Conservation (phyloP, 2,797 vertebrate species). For the Myotis pilosus region DNA sequence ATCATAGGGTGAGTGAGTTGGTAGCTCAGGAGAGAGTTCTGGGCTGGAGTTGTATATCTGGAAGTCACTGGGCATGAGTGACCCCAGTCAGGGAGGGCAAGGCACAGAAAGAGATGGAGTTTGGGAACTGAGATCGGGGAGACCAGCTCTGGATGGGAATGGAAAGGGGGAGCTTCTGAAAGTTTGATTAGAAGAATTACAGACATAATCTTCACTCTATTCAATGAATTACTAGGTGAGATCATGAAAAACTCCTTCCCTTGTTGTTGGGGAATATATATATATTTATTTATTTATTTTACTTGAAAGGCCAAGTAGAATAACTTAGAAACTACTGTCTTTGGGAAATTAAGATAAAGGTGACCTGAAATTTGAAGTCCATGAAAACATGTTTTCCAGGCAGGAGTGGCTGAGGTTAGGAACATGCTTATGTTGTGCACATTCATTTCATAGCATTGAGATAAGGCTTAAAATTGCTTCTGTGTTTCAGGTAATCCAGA, state of each 20-base stretch:
- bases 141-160: neutral
- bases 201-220: neutral
- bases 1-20: neutral
- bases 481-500: conserved; percentile 87
- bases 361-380: conserved; percentile 31
- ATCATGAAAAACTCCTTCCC: neutral
- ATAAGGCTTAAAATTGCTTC: conserved; percentile 37
- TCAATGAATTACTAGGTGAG: neutral
- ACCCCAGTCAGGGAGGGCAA: neutral
- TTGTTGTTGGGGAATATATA: neutral
- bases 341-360: conserved; percentile 57
- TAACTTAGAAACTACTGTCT: conserved; percentile 25
- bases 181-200: neutral
- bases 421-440: neutral
- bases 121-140: neutral
- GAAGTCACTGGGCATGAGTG: neutral
- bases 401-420: neutral
- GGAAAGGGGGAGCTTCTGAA: neutral
- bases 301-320: conserved; percentile 27
- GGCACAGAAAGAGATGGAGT: neutral
- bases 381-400: neutral
- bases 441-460: neutral
- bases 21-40: neutral
- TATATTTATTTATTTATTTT: neutral
- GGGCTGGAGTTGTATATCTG: neutral